A percentile compares a stretch with the other conserved stretches of the same genome.
Evolutionary conservation across 1,140 invertebrate genomes (phyloP).

Genomic region (Zaprionus ghesquierei): DNA sequence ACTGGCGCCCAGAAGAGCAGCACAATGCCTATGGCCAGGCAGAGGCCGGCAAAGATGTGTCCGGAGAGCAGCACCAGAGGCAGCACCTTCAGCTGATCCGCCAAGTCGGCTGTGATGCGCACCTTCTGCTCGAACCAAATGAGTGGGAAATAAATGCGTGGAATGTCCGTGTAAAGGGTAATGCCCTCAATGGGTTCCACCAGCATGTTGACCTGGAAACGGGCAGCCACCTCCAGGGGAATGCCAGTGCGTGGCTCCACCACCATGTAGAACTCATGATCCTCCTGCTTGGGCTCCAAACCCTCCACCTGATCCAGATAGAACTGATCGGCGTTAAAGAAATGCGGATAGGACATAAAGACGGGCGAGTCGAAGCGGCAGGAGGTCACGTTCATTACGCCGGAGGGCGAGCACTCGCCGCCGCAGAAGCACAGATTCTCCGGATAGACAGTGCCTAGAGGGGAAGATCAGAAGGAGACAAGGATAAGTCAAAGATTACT

Average conservation of each 20-base stretch:
- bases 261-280: slow-evolving; percentile 89
- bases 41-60: slow-evolving; percentile 69
- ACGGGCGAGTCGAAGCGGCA: slow-evolving; percentile 91
- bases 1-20: slow-evolving; percentile 68
- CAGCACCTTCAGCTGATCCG: slow-evolving; percentile 75
- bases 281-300: slow-evolving; percentile 86
- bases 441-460: slow-evolving; percentile 83
- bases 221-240: slow-evolving; percentile 88
- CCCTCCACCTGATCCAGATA: slow-evolving; percentile 87
- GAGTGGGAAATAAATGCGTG: slow-evolving; percentile 88
- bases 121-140: slow-evolving; percentile 90
- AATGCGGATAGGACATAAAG: slow-evolving; percentile 93
- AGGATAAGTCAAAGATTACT: not conserved
- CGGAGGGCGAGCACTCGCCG: slow-evolving; percentile 87
- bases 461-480: not conserved
- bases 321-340: slow-evolving; percentile 89
- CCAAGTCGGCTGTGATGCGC: slow-evolving; percentile 84
- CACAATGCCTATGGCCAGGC: slow-evolving; percentile 66
- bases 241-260: slow-evolving; percentile 90
- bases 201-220: slow-evolving; percentile 90
- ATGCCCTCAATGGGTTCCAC: slow-evolving; percentile 86
- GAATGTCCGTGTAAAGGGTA: slow-evolving; percentile 87
- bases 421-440: slow-evolving; percentile 89
- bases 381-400: slow-evolving; percentile 87
- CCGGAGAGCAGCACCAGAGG: slow-evolving; percentile 57